Base-by-base conservation (phyloP, 2,888 invertebrate species). In the Diloba caeruleocephala region DNA sequence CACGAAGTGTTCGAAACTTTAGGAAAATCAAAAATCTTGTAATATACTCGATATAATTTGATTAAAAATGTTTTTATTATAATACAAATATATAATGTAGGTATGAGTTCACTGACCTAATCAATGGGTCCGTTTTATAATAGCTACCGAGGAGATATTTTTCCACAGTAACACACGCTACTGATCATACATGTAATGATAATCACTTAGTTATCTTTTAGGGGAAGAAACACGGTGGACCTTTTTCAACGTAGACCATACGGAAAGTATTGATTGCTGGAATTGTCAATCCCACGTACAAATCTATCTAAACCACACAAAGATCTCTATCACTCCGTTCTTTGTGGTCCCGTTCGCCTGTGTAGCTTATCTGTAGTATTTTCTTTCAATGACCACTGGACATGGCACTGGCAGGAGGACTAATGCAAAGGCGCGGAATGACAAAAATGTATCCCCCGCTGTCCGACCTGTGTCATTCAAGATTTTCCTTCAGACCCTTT, bases 381-480 rank as follows among this genome's bases (percentile, higher is more conserved):
- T 76, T 68, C 60, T 62, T 60, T 62, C 59, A 69, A 62, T 55
- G 51, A 41, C 37, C 50, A 59, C 55, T 61, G 61, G 70, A 65
- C 63, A 65, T 62, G 62, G 59, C 43, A 43, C 60, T 57, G 69
- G 74, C 71, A 64, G 67, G 59, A 73, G 71, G 73, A 71, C 78
- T 77, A 78, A 81, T 79, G 77, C 71, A 76, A 77, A 79, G 78
- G 76, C 72, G 71, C 49, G 71, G 78, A 81, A 82, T 83, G 85
- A 85, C 83, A 79, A 84, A 84, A 85, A 84, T 86, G 82, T 83
- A 80, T 85, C 81, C 78, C 60, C 72, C 70, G 74, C 83, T 84
- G 87, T 87, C 86, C 67, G 81, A 85, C 87, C 87, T 81, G 78
- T 72, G 82, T 87, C 87, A 86, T 79, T 81, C 82, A 78, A 80